These are phyloP conservation scores for Trinorchestia longiramus DNA, from an alignment of 1,140 invertebrate genomes.

Conservation along the genomic window DNA sequence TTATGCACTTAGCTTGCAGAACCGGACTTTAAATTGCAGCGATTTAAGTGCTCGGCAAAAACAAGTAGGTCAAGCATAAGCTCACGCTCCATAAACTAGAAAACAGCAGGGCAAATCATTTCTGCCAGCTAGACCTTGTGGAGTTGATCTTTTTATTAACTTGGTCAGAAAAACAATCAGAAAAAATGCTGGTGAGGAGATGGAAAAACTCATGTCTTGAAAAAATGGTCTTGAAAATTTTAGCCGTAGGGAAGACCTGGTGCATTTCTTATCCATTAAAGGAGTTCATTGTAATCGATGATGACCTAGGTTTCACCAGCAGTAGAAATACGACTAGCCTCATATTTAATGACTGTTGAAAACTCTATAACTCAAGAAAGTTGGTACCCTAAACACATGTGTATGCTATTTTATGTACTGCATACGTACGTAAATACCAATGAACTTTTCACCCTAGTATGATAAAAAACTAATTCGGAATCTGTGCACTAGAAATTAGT, in stretches of 20 bases:
- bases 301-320: too few species aligned
- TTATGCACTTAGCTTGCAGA: not conserved
- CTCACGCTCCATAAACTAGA: not conserved
- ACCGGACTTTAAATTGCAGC: not conserved
- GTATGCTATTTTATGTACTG: not conserved
- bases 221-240: slow-evolving; percentile 14
- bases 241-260: not conserved
- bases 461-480: not conserved
- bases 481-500: not conserved
- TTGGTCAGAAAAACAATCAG: not conserved
- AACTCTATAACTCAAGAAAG: not conserved
- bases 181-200: not conserved
- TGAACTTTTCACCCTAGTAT: not conserved
- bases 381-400: not conserved
- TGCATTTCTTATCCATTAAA: not conserved
- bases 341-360: not conserved
- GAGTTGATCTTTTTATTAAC: not conserved
- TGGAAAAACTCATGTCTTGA: not conserved
- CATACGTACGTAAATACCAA: not conserved
- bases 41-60: not conserved
- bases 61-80: not conserved
- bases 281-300: too few species aligned
- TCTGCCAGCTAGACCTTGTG: not conserved
- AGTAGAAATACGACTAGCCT: not conserved
- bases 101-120: not conserved